phyloP scores from a whole-genome alignment of 2,888 invertebrate genomes.

The Lordiphosa andalusiaca region DNA sequence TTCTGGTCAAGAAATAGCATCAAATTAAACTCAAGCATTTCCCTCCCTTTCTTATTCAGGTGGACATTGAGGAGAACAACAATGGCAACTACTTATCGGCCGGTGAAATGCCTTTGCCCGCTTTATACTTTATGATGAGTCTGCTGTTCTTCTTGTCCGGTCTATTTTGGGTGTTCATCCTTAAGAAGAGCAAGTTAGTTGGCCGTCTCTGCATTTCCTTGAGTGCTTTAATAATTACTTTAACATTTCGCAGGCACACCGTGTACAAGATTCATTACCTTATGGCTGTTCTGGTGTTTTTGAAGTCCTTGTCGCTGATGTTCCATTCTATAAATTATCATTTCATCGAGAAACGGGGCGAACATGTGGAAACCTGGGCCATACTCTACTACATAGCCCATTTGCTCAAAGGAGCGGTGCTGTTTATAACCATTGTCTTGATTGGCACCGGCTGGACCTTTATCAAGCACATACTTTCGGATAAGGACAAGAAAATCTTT shows the following conservation, averaged over 20 bases:
- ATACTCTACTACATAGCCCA: conserved; percentile 98
- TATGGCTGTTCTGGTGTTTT: conserved; percentile 95
- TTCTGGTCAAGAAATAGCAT: conserved; percentile 17
- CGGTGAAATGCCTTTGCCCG: conserved; percentile 97
- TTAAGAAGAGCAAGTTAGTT: conserved; percentile 87
- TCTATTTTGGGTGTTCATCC: conserved; percentile 93
- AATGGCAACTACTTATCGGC: conserved; percentile 93
- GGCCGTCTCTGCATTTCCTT: not conserved
- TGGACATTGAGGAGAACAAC: conserved; percentile 93
- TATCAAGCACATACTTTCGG: conserved; percentile 97
- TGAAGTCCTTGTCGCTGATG: conserved; percentile 94
- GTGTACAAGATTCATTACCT: conserved; percentile 98
- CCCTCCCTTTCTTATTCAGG: conserved; percentile 81
- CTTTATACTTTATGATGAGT: conserved; percentile 95
- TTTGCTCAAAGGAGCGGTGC: conserved; percentile 93
- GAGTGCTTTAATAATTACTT: not conserved
- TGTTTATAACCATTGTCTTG: conserved; percentile 97
- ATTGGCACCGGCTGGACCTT: conserved; percentile 99
- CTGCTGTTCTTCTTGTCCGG: conserved; percentile 94
- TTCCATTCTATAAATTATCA: conserved; percentile 98
- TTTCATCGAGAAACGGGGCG: conserved; percentile 94
- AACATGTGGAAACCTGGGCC: conserved; percentile 98
- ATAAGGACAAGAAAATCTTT: conserved; percentile 97
- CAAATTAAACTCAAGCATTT: not conserved
- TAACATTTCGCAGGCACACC: conserved; percentile 82